Evolutionary conservation across 2,888 invertebrate species (phyloP).

Genomic region (Helleia helle): DNA sequence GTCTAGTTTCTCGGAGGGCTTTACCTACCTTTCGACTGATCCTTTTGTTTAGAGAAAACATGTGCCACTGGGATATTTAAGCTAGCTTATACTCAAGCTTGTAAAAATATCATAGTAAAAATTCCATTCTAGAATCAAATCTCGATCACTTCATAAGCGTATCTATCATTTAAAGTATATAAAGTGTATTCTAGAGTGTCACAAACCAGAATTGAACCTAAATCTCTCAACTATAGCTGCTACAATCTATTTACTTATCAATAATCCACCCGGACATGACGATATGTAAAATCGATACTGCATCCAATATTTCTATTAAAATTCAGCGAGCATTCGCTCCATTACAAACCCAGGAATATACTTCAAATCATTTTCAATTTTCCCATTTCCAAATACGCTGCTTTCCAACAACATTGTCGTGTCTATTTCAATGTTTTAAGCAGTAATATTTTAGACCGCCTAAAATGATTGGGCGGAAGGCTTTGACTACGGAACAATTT

Average conservation of each 20-base stretch:
- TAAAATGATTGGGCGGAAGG: conserved; percentile 39
- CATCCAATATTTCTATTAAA: conserved; percentile 14
- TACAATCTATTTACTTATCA: not conserved
- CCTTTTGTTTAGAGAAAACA: too few species aligned
- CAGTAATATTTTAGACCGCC: conserved; percentile 36
- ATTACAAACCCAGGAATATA: conserved; percentile 11
- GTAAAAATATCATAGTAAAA: too few species aligned
- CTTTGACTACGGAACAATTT: conserved; percentile 41
- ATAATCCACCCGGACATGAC: not conserved
- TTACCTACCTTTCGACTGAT: too few species aligned
- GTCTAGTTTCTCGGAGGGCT: too few species aligned
- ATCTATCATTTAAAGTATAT: too few species aligned
- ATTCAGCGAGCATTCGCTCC: conserved; percentile 13
- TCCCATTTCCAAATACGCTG: conserved; percentile 18
- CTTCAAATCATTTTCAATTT: conserved; percentile 21
- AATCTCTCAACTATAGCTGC: not conserved
- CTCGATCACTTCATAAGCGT: too few species aligned
- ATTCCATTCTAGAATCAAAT: too few species aligned
- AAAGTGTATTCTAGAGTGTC: too few species aligned
- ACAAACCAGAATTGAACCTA: too few species aligned
- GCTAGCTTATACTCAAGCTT: too few species aligned
- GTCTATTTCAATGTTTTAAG: conserved; percentile 26
- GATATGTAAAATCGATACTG: conserved; percentile 5
- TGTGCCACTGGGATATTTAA: too few species aligned
- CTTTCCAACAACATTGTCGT: conserved; percentile 19